Evolutionary conservation across 2,888 invertebrate genomes (phyloP), one percentile per base, ranked within the genome.

Genomic region (Standfussiana lucernea): DNA sequence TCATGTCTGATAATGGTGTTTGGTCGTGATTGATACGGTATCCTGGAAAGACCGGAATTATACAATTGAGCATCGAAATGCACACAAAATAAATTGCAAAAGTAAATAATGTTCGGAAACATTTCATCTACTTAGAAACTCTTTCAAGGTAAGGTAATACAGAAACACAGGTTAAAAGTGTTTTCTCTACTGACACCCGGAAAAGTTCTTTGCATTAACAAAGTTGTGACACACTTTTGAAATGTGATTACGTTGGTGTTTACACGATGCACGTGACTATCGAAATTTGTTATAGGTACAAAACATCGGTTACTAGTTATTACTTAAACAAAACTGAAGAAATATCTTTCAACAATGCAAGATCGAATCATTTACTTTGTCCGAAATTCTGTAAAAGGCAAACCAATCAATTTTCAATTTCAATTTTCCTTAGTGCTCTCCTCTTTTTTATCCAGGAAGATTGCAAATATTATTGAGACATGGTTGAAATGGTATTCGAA

Each of bases 191-290:
- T 28, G 47, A 59, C 18, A 74, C 28, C 71, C 65, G 79, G 82
- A 78, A 84, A 78, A 68, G 35, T 71, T 73, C 65, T 68, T 73
- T 11, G 28, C 24, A 67, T 47, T 53, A 70, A 53, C 70, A 84
- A 72, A 81, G 74, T 72, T 32, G 10, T 80, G 73, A 42, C 85
- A 77, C 18, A 84, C 42, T 84, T 83, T 72, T 79, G 5, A 66
- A 47, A 40, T 53, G n/a, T 40, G 5, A 69, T 65, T 56, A 64
- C 67, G 56, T 40, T 67, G 3, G 3, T 66, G 62, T 76, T 28
- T 61, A 81, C 45, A 75, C 67, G 45, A 67, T 24, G 59, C 66
- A 62, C 50, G 37, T 74, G 79, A 66, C 11, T 13, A 8, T 35
- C 50, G 24, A 78, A 59, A 13, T 50, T 35, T 15, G 37, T 37